Evolutionary conservation across 1,140 invertebrate species (phyloP), one percentile per base, ranked within the genome.

Genomic region (Subanguina moxae): DNA sequence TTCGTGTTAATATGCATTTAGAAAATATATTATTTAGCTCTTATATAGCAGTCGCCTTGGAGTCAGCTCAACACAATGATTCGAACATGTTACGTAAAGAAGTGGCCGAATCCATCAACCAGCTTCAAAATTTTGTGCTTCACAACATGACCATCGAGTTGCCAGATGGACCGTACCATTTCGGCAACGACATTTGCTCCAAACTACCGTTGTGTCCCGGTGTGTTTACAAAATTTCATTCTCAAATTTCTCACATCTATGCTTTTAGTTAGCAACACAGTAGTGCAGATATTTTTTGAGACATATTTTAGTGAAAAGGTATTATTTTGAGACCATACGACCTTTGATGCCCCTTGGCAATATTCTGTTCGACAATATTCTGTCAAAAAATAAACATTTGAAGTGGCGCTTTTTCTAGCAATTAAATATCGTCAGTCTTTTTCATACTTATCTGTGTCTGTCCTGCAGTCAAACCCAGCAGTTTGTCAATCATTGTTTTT

Each of bases 221-320:
- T 38, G 11, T 38, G 32, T 5, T 38, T 38, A 38, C n/a, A n/a
- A 38, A 38, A 11, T 3, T 11, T 3, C 32, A 38, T 38, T 38
- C 32, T 38, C 32, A 3, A 38, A 11, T 38, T 38, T 38, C 11
- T 3, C 32, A 38, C 3, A 38, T 38, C 11, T 38, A 38, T 38
- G 3, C 32, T 38, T 38, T 38, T 38, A 38, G 48, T 82, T 28
- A 71, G 72, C 42, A 80, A 80, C 46, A 68, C 75, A 13, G 66
- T 75, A 19, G 76, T 80, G 28, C 72, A 77, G n/a, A 71, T 82
- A 27, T 80, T 80, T 61, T 78, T 74, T 57, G 78, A 82, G 52
- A 63, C 79, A 9, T 80, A 73, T 65, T 80, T 74, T 59, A 82
- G 77, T 62, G 75, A 81, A 69, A 78, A 75, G 67, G 79, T 79